These are phyloP conservation scores for Cyphomyrus plagiostoma DNA, from an alignment of 2,113 vertebrate genomes.

Conservation along the genomic window DNA sequence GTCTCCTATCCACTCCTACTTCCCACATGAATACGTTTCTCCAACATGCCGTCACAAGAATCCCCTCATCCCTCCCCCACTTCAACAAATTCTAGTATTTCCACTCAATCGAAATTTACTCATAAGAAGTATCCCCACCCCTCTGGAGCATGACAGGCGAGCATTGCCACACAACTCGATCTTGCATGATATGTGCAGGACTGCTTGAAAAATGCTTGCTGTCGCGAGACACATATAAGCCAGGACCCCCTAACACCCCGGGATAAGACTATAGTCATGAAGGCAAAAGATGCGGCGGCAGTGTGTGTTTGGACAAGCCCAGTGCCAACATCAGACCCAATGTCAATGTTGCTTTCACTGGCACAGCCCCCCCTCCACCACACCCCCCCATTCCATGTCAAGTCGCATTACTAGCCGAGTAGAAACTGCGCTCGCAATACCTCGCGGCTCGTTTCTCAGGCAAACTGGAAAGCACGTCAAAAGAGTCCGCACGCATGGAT, in stretches of 20 bases:
- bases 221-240: neutral
- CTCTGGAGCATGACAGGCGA: neutral
- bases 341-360: neutral
- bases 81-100: neutral
- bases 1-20: neutral
- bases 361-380: neutral
- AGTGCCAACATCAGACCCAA: neutral
- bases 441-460: neutral
- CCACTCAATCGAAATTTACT: neutral
- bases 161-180: neutral
- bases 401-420: slow-evolving; percentile 22
- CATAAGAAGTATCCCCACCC: neutral
- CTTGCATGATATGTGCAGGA: neutral
- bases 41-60: neutral
- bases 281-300: neutral
- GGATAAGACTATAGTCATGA: neutral
- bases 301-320: neutral
- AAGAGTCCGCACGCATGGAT: neutral
- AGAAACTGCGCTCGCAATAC: slow-evolving; percentile 9
- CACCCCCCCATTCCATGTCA: slow-evolving; percentile 7
- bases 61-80: neutral
- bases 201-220: neutral
- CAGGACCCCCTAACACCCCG: neutral
- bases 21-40: neutral
- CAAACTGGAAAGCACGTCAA: neutral